phyloP scores from a whole-genome alignment of 37 sponge, comb jelly and placozoan genomes.

The Beroe forskalii region DNA sequence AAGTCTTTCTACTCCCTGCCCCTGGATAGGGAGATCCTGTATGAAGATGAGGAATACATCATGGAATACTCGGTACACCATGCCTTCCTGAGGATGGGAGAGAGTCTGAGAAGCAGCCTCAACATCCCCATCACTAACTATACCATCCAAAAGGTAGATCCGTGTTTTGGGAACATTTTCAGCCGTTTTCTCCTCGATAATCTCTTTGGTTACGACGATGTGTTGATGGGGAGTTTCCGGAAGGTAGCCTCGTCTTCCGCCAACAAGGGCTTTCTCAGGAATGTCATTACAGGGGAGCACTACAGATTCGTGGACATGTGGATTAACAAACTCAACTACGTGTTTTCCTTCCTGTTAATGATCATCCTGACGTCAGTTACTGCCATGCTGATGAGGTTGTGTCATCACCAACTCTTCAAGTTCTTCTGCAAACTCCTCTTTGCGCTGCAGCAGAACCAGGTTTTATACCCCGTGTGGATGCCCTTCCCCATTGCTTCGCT shows the following conservation, averaged over 20 bases:
- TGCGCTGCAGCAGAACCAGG: conserved; percentile 9
- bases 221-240: conserved; percentile 33
- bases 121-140: conserved; percentile 27
- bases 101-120: background rate
- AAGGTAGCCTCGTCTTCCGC: background rate
- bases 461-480: conserved; percentile 41
- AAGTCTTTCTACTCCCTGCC: conserved; percentile 21
- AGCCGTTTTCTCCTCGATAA: conserved; percentile 40
- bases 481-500: conserved; percentile 30
- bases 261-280: conserved; percentile 39
- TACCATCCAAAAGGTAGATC: background rate
- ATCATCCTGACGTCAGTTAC: background rate
- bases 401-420: conserved; percentile 59
- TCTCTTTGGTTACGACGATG: conserved; percentile 53
- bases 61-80: conserved; percentile 47
- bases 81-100: conserved; percentile 35
- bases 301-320: conserved; percentile 48
- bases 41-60: conserved; percentile 1
- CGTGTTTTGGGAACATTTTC: conserved; percentile 30
- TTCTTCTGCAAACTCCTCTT: conserved; percentile 49
- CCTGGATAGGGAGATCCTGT: conserved; percentile 8
- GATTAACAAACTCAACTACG: conserved; percentile 19
- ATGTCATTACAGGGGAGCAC: conserved; percentile 25
- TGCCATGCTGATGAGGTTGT: conserved; percentile 40
- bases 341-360: conserved; percentile 29